A percentile compares a stretch with the other conserved stretches of the same genome.
phyloP scores from a whole-genome alignment of 2,113 vertebrate genomes.

The Bambusicola thoracicus region DNA sequence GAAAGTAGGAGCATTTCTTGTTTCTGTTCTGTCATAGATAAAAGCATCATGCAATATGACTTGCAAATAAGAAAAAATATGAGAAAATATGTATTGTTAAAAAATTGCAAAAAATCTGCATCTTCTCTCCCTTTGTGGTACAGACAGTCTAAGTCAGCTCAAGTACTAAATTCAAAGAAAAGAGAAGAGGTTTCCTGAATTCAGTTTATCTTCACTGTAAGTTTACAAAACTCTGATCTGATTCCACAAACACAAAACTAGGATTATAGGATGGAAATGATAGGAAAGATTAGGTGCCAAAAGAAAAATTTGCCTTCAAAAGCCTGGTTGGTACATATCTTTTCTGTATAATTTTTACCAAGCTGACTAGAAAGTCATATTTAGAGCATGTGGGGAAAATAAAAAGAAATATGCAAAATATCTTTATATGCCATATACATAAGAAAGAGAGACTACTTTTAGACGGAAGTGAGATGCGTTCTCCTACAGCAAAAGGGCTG shows the following conservation, averaged over 20 bases:
- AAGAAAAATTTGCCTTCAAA: background rate
- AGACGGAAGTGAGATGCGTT: background rate
- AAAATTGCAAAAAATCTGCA: background rate
- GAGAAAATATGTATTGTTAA: background rate
- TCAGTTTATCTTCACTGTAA: background rate
- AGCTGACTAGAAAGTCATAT: background rate
- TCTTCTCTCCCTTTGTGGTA: background rate
- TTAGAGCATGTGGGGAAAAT: fast-evolving
- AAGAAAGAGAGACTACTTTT: background rate
- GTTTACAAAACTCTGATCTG: background rate
- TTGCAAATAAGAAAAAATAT: background rate
- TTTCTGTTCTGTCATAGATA: background rate
- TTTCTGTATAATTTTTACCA: background rate
- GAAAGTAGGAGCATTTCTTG: background rate
- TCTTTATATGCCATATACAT: background rate
- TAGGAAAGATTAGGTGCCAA: background rate
- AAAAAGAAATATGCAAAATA: background rate
- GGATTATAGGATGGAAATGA: background rate
- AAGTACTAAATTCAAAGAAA: background rate
- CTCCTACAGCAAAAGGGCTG: background rate
- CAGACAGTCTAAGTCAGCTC: background rate
- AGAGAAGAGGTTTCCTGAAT: background rate
- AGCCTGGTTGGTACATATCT: background rate
- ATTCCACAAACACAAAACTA: background rate
- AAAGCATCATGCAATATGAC: background rate